phyloP scores from a whole-genome alignment of 2,113 vertebrate genomes.

The Mastomys coucha region DNA sequence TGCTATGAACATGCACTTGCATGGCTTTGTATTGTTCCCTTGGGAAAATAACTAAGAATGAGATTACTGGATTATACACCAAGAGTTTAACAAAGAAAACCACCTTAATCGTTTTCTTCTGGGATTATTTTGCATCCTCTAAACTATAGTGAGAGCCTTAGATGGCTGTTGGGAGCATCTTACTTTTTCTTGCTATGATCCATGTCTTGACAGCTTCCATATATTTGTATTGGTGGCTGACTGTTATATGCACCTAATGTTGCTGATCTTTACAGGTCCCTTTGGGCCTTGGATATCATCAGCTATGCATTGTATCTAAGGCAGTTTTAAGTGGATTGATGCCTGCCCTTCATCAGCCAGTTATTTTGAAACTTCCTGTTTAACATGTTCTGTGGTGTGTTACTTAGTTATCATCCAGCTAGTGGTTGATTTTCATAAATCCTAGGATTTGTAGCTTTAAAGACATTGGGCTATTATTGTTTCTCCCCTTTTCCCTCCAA shows the following conservation, averaged over 20 bases:
- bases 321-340: background rate
- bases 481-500: too few relatives aligned
- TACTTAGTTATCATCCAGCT: background rate
- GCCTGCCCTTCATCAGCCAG: background rate
- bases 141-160: background rate
- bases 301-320: background rate
- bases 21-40: background rate
- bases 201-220: background rate
- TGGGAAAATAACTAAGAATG: background rate
- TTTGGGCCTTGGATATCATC: background rate
- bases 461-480: background rate
- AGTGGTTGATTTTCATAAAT: background rate
- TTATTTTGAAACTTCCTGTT: constrained; percentile 3
- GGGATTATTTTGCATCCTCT: background rate
- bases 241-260: background rate
- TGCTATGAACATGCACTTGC: background rate
- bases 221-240: background rate
- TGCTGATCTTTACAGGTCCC: background rate
- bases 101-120: background rate
- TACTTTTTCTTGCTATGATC: background rate
- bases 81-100: background rate
- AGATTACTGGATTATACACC: background rate
- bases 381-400: background rate
- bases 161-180: too few relatives aligned
- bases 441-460: constrained; percentile 22